Base-by-base conservation (phyloP, 2,797 vertebrate genomes). In the Channallabes apus region DNA sequence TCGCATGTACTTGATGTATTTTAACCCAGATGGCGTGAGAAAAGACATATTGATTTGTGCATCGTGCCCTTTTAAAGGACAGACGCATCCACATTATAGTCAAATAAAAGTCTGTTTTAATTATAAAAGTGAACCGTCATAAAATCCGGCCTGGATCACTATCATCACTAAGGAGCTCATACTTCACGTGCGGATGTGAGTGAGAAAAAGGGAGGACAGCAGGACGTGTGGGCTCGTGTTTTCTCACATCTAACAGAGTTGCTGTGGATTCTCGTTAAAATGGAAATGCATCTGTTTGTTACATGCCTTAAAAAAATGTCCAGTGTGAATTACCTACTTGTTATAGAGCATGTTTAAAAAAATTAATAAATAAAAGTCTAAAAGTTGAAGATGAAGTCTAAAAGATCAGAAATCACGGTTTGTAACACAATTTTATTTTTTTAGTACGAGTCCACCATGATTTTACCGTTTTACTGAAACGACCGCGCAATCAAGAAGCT, bases 181-280 rank as follows among this genome's bases (percentile, higher is more conserved):
- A 14, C 41, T 54, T 82, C 27, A 82, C 9, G 18, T 32, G 80
- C 4, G 18, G 46, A 65, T 29, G 27, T 1, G 24, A 81, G 17
- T 12, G 64, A 29, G 27, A 32, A 35, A 82, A 35, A 54, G 3
- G 17, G 6, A 80, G 62, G 27, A 68, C 61, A 80, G 80, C 46
- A 56, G 80, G 46, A 82, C 18, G 27, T 6, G 46, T 82, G 46
- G 80, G 64, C 80, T 82, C 64, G 0, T 11, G 79, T 58, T n/a
- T 80, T 82, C 64, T 68, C 64, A 56, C 46, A 41, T 80, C 62
- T 54, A 51, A 51, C 79, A 56, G 64, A 54, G 64, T 68, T 22
- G 46, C 54, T 68, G n/a, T 54, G 80, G 64, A 68, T 35, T 82
- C 64, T 56, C 27, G 64, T 68, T 82, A 56, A 69, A 68, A 80